phyloP scores from a whole-genome alignment of 2,113 vertebrate species.

The Cheirogaleus medius region DNA sequence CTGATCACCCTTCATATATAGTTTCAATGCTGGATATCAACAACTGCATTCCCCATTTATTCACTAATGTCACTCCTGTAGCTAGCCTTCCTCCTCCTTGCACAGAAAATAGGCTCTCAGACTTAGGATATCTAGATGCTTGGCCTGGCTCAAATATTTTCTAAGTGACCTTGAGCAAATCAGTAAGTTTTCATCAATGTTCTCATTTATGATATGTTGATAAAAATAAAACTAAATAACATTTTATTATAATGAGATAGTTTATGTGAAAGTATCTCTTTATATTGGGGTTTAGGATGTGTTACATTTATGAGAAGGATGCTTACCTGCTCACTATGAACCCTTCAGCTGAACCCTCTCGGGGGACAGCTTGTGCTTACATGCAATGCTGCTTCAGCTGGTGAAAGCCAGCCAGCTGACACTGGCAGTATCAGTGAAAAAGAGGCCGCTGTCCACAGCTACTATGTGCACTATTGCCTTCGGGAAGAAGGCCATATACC shows the following conservation, averaged over 20 bases:
- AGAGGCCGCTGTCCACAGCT: background rate
- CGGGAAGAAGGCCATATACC: slow-evolving; percentile 42
- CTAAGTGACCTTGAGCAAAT: slow-evolving; percentile 4
- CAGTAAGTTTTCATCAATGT: background rate
- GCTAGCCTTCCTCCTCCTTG: background rate
- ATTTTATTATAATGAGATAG: background rate
- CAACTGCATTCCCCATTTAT: background rate
- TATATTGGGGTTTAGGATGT: background rate
- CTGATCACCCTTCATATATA: background rate
- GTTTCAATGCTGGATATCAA: background rate
- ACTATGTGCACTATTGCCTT: background rate
- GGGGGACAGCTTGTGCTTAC: slow-evolving; percentile 40
- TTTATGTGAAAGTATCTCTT: background rate
- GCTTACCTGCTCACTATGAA: background rate
- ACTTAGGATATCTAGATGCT: background rate
- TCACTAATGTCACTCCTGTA: background rate
- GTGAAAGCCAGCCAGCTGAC: slow-evolving; percentile 34
- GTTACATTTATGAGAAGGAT: background rate
- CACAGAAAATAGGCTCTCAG: background rate
- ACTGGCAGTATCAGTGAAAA: slow-evolving; percentile 11
- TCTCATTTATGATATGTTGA: slow-evolving; percentile 1
- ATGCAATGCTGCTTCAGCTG: slow-evolving; percentile 4
- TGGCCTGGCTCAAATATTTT: background rate
- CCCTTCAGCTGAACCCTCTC: background rate
- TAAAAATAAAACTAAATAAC: slow-evolving; percentile 42